Base-by-base conservation (phyloP, 1,140 invertebrate genomes). In the Heliconius eleuchia region DNA sequence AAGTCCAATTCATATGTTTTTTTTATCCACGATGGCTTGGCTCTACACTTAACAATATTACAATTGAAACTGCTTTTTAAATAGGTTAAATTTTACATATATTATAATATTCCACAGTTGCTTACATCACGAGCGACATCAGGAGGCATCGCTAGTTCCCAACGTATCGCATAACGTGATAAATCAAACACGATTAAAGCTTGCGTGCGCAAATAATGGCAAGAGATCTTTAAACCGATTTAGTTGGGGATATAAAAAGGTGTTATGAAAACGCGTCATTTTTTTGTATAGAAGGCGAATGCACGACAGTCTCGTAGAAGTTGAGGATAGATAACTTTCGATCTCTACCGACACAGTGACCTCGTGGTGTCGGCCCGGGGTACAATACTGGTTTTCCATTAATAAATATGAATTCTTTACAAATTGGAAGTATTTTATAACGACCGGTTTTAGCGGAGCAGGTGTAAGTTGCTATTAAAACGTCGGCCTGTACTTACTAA, bases 291-390 rank as follows among this genome's bases (percentile, higher is more conserved):
- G 27, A 73, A 77, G 71, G 50, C 46, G 46, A 77, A 34, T 66
- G 77, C 50, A 70, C 52, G 52, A n/a, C 16, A 13, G 34, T 1
- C 7, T 2, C 7, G 23, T 2, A 78, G 30, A 72, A 18, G 57
- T 74, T 39, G 55, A 71, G 18, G 73, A 74, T 30, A 80, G 23
- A 11, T 71, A 60, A 80, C 82, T 84, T 82, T 84, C 83, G 73
- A 75, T 84, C 73, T 77, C 77, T 34, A 78, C 39, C 76, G 81
- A 84, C 83, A 80, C 74, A 84, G 77, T 84, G 79, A 84, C 83
- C 83, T 82, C 83, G 79, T 74, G 72, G 74, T 50, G 70, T 66
- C 75, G 80, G 27, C 18, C n/a, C n/a, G 55, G 72, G 42, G 55
- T 75, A 66, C 60, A 66, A 46, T 46, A 78, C 80, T 30, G 57